Conservation (phyloP, 2,113 vertebrate genomes). For the Gnathonemus echidnorhynchus region DNA sequence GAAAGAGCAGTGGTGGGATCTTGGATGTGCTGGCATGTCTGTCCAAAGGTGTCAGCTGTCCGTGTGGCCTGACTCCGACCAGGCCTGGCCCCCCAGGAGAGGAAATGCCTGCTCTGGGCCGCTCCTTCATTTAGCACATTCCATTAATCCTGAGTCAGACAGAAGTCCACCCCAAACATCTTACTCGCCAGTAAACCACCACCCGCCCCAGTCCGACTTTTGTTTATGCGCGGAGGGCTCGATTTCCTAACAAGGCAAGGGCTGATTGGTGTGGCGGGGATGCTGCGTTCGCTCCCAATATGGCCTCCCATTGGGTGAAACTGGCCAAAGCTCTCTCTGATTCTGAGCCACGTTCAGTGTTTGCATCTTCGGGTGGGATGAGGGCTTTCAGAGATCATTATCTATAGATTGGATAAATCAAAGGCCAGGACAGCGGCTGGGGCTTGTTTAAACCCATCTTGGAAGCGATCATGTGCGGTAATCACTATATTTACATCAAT, state of each 20-base stretch:
- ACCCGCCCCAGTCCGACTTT: conserved; percentile 21
- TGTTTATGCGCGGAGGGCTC: conserved; percentile 52
- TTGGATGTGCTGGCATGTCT: not conserved
- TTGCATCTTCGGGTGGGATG: not conserved
- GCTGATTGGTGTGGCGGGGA: conserved; percentile 22
- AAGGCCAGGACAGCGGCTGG: not conserved
- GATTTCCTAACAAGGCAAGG: conserved; percentile 69
- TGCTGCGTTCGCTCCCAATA: conserved; percentile 61
- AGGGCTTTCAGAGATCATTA: not conserved
- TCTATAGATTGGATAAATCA: not conserved
- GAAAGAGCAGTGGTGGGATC: not conserved
- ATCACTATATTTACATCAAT: not conserved
- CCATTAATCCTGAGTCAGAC: conserved; percentile 49
- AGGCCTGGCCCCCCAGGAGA: conserved; percentile 52
- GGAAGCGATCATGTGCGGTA: not conserved
- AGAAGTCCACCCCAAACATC: conserved; percentile 20
- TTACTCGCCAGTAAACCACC: not conserved
- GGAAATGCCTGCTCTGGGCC: conserved; percentile 40
- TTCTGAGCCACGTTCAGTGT: not conserved
- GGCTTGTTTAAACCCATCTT: not conserved
- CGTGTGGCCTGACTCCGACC: conserved; percentile 28
- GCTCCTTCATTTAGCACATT: conserved; percentile 34
- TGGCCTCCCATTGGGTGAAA: conserved; percentile 34
- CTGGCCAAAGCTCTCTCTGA: not conserved
- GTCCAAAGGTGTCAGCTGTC: not conserved